Percentiles rank a stretch among this genome's conserved stretches.
Evolutionary conservation across 2,797 vertebrate genomes (phyloP).

Genomic region (Scarus forsteni): DNA sequence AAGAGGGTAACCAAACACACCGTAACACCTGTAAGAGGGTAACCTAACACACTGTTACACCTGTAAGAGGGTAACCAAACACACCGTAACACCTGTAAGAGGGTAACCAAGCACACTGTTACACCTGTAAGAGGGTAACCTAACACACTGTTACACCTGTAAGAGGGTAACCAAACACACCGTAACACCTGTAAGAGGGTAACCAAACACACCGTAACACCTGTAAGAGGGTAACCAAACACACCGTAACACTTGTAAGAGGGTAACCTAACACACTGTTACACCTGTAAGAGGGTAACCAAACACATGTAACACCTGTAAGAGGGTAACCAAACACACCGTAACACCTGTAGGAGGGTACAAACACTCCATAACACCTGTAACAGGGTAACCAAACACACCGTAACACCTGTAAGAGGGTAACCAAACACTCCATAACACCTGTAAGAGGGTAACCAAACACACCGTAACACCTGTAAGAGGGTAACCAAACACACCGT

Average conservation of each 20-base stretch:
- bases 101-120: background rate
- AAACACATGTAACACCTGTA: background rate
- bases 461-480: background rate
- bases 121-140: background rate
- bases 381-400: too few relatives aligned
- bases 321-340: too few relatives aligned
- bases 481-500: too few relatives aligned
- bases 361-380: too few relatives aligned
- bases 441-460: too few relatives aligned
- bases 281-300: background rate
- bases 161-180: too few relatives aligned
- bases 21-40: background rate
- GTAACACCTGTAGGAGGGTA: too few relatives aligned
- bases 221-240: too few relatives aligned
- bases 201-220: background rate
- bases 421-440: background rate
- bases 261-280: too few relatives aligned
- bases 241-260: background rate
- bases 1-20: background rate
- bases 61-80: too few relatives aligned
- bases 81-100: too few relatives aligned
- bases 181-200: background rate
- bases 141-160: background rate
- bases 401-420: background rate
- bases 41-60: too few relatives aligned